Evolutionary conservation across 2,113 vertebrate species (phyloP).

Genomic region (Nibea coibor): DNA sequence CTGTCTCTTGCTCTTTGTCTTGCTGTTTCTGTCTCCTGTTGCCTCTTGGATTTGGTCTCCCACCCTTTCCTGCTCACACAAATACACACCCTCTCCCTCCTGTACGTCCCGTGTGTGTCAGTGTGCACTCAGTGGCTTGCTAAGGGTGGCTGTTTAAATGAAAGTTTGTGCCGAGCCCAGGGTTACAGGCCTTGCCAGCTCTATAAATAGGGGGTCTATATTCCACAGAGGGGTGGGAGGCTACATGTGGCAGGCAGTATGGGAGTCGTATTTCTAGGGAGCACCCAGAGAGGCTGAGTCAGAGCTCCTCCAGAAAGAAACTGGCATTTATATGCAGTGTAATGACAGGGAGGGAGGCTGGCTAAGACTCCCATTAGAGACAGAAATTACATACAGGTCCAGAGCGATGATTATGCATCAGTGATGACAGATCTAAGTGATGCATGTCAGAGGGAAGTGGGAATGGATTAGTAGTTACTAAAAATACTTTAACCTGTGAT

Average conservation of each 20-base stretch:
- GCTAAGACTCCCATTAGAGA: constrained; percentile 70
- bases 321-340: constrained; percentile 73
- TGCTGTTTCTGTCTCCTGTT: constrained; percentile 37
- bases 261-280: constrained; percentile 80
- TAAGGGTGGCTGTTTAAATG: constrained; percentile 72
- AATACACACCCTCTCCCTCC: constrained; percentile 61
- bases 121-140: constrained; percentile 54
- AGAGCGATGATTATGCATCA: constrained; percentile 71
- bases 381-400: constrained; percentile 72
- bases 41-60: constrained; percentile 49
- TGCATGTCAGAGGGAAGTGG: constrained; percentile 49
- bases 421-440: constrained; percentile 57
- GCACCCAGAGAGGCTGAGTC: constrained; percentile 72
- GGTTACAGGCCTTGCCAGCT: constrained; percentile 72
- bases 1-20: constrained; percentile 44
- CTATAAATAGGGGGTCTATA: constrained; percentile 87
- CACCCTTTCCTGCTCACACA: constrained; percentile 39
- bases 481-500: constrained; percentile 59
- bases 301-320: constrained; percentile 70
- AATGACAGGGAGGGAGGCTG: constrained; percentile 80
- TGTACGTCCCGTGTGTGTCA: constrained; percentile 44
- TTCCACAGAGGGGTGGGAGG: constrained; percentile 83
- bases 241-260: constrained; percentile 74
- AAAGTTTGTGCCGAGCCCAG: constrained; percentile 73
- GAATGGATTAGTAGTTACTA: constrained; percentile 58